Base-by-base conservation (phyloP, 1,140 invertebrate species). In the Zaprionus davidi region DNA sequence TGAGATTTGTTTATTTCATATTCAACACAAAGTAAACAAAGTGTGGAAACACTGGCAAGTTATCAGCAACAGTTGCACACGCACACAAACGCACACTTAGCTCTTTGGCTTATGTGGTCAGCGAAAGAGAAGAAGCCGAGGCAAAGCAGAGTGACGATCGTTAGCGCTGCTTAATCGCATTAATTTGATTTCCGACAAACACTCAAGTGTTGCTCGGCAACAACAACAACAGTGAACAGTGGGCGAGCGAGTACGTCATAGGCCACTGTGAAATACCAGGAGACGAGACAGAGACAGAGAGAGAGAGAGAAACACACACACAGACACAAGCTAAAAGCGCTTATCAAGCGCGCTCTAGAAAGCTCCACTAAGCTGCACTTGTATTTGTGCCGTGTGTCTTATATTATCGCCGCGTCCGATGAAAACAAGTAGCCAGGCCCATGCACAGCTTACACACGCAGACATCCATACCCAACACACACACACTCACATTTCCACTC, bases 271-370 rank as follows among this genome's bases (percentile, higher is more conserved):
- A 68, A 46, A 64, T 66, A 41, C 20, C 26, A 28, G 11, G 22
- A 55, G 36, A 51, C 46, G 20, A 0, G 20, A 51, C 46, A 51
- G 44, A 46, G 36, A 69, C 49, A 78, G 67, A 63, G 51, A 78
- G 71, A 69, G 53, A 17, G 7, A 26, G 12, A n/a, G n/a, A n/a
- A n/a, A n/a, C 36, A 46, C 5, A 62, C 24, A 59, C 53, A 31
- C 17, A 26, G 4, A 41, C 49, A 60, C 41, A 53, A 5, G 46
- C 20, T 51, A 57, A 76, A 79, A 78, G 46, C 56, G 84, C 78
- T 84, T 90, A 88, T 87, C 84, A 88, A 81, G 78, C 81, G 78
- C 81, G 82, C 84, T 90, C 78, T 81, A 71, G 55, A 81, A 78
- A 79, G 71, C 76, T 81, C 66, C 63, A 34, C 31, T 34, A 72